phyloP scores from a whole-genome alignment of 2,797 vertebrate species.

The Schizothorax lantsangensis region DNA sequence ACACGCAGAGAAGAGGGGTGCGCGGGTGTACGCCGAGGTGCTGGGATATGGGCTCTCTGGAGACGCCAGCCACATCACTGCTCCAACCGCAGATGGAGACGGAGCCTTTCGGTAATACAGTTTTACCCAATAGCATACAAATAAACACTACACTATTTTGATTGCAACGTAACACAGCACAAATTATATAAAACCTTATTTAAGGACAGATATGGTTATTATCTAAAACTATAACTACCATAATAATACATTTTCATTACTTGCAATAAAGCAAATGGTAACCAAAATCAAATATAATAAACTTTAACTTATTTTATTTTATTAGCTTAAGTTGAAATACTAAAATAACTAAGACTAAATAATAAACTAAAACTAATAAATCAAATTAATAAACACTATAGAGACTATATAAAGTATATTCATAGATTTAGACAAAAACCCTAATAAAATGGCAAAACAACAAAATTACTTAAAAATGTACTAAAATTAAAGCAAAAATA shows the following conservation, averaged over 20 bases:
- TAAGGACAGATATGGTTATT: not conserved
- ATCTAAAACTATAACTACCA: not conserved
- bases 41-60: slow-evolving; percentile 95
- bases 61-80: slow-evolving; percentile 94
- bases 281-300: not conserved
- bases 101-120: slow-evolving; percentile 89
- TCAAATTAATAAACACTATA: not conserved
- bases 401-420: not conserved
- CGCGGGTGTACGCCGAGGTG: slow-evolving; percentile 92
- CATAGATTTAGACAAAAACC: not conserved
- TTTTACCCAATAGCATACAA: no score
- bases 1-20: slow-evolving; percentile 83
- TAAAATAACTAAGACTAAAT: not conserved
- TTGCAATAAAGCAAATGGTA: not conserved
- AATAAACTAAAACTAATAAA: not conserved
- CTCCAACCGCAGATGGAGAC: slow-evolving; percentile 89
- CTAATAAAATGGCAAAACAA: not conserved
- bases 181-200: not conserved
- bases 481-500: no score
- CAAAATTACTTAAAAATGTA: not conserved
- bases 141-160: not conserved
- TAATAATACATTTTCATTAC: not conserved
- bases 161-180: not conserved
- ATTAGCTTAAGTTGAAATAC: not conserved
- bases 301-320: no score